Conservation (phyloP, 2,797 vertebrate species). For the Macroramphosus scolopax region DNA sequence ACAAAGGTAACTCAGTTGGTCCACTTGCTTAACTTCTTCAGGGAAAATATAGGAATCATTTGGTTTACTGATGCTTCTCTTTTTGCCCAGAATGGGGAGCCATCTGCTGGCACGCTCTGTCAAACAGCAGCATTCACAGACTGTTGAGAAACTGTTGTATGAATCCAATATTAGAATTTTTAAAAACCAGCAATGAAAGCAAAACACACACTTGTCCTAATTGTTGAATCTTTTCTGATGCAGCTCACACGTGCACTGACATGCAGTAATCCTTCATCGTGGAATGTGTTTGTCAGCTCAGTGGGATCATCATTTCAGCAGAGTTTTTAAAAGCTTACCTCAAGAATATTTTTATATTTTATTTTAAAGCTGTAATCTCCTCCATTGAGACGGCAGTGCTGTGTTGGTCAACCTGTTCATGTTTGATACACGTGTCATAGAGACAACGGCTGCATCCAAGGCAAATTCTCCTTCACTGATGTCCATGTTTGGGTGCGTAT, state of each 20-base stretch:
- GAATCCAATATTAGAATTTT: too few species aligned
- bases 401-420: constrained; percentile 8
- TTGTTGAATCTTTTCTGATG: too few species aligned
- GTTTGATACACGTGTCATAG: constrained; percentile 1
- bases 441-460: constrained; percentile 6
- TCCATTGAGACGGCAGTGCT: constrained; percentile 28
- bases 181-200: background rate
- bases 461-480: constrained; percentile 5
- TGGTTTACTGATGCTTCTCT: constrained; percentile 2
- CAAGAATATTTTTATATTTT: constrained; percentile 52
- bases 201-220: constrained; percentile 4
- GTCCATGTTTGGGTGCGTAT: constrained; percentile 17
- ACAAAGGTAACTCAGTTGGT: constrained; percentile 38
- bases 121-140: too few species aligned
- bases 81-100: constrained; percentile 11
- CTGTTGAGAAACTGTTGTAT: too few species aligned
- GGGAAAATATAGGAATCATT: background rate
- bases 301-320: constrained; percentile 51
- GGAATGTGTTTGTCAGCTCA: constrained; percentile 42
- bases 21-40: background rate
- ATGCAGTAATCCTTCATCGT: constrained; percentile 41
- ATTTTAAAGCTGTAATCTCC: constrained; percentile 63
- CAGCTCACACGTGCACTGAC: background rate
- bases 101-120: background rate
- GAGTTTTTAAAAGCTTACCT: constrained; percentile 67